These are phyloP conservation scores for Nilaparvata lugens DNA, from an alignment of 1,140 invertebrate species.

Conservation along the genomic window DNA sequence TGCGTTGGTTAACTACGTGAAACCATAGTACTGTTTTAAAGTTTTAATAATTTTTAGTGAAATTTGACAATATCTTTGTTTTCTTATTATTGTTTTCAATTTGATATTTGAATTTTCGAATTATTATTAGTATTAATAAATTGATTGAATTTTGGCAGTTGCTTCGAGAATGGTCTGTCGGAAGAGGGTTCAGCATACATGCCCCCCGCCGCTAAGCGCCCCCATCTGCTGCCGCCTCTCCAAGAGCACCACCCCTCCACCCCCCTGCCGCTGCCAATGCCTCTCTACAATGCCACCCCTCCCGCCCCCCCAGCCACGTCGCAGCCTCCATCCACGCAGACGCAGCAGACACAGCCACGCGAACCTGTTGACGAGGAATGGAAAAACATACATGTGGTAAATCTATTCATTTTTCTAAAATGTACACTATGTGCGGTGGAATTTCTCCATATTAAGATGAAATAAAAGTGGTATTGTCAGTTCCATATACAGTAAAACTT, in stretches of 20 bases:
- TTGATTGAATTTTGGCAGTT: slow-evolving; percentile 29
- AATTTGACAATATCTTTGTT: too few species aligned
- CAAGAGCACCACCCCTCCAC: not conserved
- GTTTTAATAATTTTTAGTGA: too few species aligned
- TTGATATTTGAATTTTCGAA: too few species aligned
- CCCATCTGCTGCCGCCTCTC: not conserved
- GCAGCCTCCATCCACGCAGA: slow-evolving; percentile 21
- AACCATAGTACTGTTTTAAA: too few species aligned
- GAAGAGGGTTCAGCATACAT: slow-evolving; percentile 3
- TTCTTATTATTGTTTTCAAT: too few species aligned
- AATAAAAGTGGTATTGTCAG: too few species aligned
- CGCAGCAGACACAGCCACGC: slow-evolving; percentile 26
- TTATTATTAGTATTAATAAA: slow-evolving; percentile 7
- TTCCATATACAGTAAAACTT: too few species aligned
- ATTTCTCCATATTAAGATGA: too few species aligned
- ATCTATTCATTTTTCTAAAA: too few species aligned
- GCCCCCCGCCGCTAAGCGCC: not conserved
- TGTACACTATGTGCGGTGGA: too few species aligned
- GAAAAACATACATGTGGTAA: slow-evolving; percentile 80
- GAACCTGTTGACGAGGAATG: slow-evolving; percentile 57
- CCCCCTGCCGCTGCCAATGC: slow-evolving; percentile 4
- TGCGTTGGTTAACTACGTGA: too few species aligned
- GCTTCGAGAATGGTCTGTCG: slow-evolving; percentile 39
- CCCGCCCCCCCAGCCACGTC: slow-evolving; percentile 26
- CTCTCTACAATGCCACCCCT: slow-evolving; percentile 30